Evolutionary conservation across 2,797 vertebrate species (phyloP), one percentile per base, ranked within the genome.

Genomic region (Novumbra hubbsi): DNA sequence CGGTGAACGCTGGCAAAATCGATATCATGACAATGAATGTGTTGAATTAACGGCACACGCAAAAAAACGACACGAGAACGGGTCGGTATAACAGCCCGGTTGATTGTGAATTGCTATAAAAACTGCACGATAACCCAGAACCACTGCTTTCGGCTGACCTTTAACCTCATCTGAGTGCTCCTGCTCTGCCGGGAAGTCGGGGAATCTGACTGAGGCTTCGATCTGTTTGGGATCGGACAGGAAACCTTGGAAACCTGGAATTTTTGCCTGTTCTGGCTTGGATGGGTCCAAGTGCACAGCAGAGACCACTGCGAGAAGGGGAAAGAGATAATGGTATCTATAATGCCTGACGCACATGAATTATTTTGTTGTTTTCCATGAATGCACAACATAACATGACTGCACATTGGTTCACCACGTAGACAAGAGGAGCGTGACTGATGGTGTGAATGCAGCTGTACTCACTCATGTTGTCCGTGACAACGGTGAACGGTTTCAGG

Each of bases 381-480:
- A 27, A 63, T 15, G 4, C 60, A 63, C 60, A 63, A 63, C 28
- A 9, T 14, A 62, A 62, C 21, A 4, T 16, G 12, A 62, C 21
- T 62, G 57, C 15, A 6, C 27, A 17, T 24, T 38, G 60, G 32
- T 19, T n/a, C 7, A n/a, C n/a, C 0, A n/a, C 38, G n/a, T 14
- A 30, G 19, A 71, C 30, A 0, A 52, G 34, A 38, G 34, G 5
- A 45, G 41, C 12, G 41, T 45, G 41, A 45, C 17, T 21, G 19
- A 45, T 24, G 24, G 21, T 27, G 55, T 12, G 41, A 24, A 1
- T 57, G 55, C 21, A 57, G 21, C n/a, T 15, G 9, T 27, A 90
- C 95, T 91, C 78, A 96, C 96, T 94, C 85, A 96, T 94, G 87
- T 96, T 96, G 81, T 90, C 6, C 0, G 95, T 79, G 82, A 95